These are phyloP conservation scores for Cinclus mexicanus DNA, from an alignment of 2,113 vertebrate species.

Conservation along the genomic window DNA sequence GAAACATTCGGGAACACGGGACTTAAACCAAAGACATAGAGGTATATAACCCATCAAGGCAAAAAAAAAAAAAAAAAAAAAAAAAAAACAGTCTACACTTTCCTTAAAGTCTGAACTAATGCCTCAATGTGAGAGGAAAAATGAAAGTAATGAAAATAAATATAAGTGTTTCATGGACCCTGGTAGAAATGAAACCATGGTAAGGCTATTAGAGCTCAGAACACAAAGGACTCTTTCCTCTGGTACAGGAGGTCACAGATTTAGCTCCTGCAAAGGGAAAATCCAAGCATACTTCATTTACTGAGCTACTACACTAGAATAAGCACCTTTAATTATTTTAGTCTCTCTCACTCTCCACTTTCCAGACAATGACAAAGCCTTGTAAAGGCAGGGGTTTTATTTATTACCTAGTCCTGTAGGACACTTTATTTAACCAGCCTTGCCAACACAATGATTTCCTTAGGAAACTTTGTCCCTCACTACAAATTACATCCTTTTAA, in stretches of 20 bases:
- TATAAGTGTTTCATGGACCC: not conserved
- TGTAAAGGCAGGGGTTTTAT: not conserved
- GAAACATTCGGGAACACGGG: conserved; percentile 44
- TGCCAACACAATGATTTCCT: conserved; percentile 16
- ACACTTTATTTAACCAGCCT: not conserved
- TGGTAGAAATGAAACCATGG: not conserved
- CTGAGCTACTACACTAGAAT: not conserved
- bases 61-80: not conserved
- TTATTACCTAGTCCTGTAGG: conserved; percentile 35
- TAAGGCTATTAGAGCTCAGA: not conserved
- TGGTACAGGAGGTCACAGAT: not conserved
- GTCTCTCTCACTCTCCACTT: not conserved
- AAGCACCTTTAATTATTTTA: conserved; percentile 48
- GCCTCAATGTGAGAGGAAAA: not conserved
- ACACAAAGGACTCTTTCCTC: conserved; percentile 13
- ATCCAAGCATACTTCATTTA: conserved; percentile 25
- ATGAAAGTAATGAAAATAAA: not conserved
- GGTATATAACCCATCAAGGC: not conserved
- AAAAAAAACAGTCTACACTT: not conserved
- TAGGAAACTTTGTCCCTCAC: conserved; percentile 17
- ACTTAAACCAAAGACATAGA: conserved; percentile 33
- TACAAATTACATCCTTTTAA: not conserved
- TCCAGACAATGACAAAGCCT: not conserved
- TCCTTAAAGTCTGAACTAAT: not conserved
- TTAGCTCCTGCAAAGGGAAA: not conserved